Percentiles rank a stretch among this genome's conserved stretches.
Evolutionary conservation across 2,113 vertebrate species (phyloP).

Genomic region (Carettochelys insculpta): DNA sequence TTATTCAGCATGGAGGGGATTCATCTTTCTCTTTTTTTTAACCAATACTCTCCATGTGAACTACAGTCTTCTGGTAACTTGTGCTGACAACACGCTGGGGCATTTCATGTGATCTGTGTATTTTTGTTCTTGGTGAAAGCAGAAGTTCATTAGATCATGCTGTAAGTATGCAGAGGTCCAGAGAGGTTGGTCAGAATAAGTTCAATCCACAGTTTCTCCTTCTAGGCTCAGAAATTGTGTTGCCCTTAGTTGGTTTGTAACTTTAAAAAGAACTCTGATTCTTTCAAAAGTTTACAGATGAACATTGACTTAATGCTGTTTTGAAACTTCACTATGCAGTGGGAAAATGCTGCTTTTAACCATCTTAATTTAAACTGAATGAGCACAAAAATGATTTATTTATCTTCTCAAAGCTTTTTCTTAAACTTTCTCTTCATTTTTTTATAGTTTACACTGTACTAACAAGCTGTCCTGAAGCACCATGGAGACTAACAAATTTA

Average conservation of each 20-base stretch:
- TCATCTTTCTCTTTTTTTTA: neutral
- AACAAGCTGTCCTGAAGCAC: too few relatives aligned
- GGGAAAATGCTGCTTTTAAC: too few relatives aligned
- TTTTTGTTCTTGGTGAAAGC: conserved; percentile 43
- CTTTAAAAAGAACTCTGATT: too few relatives aligned
- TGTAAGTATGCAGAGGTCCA: conserved; percentile 35
- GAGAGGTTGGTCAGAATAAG: conserved; percentile 5
- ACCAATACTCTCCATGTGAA: neutral
- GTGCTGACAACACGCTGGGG: neutral
- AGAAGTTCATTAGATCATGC: conserved; percentile 53
- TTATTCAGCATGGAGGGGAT: neutral
- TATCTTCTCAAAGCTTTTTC: too few relatives aligned
- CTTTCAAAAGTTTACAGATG: too few relatives aligned
- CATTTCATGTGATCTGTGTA: conserved; percentile 2
- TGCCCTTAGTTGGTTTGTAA: neutral
- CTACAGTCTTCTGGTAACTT: neutral
- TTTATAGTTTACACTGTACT: too few relatives aligned
- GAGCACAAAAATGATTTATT: too few relatives aligned
- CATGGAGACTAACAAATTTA: too few relatives aligned
- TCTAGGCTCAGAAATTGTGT: neutral
- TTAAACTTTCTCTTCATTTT: too few relatives aligned
- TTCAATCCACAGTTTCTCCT: conserved; percentile 2
- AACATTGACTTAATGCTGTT: too few relatives aligned
- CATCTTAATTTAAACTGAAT: too few relatives aligned
- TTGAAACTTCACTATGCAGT: too few relatives aligned